Evolutionary conservation across 2,888 invertebrate species (phyloP), one percentile per base, ranked within the genome.

Genomic region (Tuberolachnus salignus): DNA sequence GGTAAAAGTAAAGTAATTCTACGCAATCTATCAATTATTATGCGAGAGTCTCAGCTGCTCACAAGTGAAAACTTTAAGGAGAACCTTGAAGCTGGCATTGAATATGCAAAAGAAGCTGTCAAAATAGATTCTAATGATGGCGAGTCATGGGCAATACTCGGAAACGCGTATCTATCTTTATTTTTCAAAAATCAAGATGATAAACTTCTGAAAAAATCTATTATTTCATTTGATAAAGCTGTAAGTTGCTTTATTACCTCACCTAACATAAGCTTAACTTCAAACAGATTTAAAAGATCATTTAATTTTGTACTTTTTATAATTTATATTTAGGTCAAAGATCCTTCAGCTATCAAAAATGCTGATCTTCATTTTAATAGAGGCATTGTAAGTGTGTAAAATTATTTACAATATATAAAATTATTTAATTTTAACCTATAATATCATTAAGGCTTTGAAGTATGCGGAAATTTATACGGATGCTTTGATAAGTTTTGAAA

Each of bases 341-440:
- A 89, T 84, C 91, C 94, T 84, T 87, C 90, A 0, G 87, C 91
- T 2, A 91, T 93, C 0, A 89, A 87, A 84, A 90, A 91, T 82
- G 91, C 94, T 0, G 94, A 94, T 86, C 87, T 95, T 64, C 92
- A 92, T 86, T 94, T 91, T 84, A 95, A 95, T 86, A 92, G 92
- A 87, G 93, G 91, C 80, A 89, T 92, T 84, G 94, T 94, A 87
- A 90, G 91, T 89, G 19, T 57, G 34, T 53, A 61, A n/a, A 80
- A 83, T 23, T 6, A 44, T 70, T 49, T n/a, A 46, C 42, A 16
- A 46, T n/a, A n/a, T 21, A 26, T 23, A 42, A 26, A 46, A 3
- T n/a, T 34, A 34, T 80, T 34, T n/a, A 3, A 51, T 49, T 73
- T 16, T 2, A 49, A 23, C 16, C 9, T n/a, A 42, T 34, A 34